Percentiles rank a stretch among this genome's conserved stretches.
Evolutionary conservation across 2,888 invertebrate genomes (phyloP).

Genomic region (Phytoseiulus persimilis): DNA sequence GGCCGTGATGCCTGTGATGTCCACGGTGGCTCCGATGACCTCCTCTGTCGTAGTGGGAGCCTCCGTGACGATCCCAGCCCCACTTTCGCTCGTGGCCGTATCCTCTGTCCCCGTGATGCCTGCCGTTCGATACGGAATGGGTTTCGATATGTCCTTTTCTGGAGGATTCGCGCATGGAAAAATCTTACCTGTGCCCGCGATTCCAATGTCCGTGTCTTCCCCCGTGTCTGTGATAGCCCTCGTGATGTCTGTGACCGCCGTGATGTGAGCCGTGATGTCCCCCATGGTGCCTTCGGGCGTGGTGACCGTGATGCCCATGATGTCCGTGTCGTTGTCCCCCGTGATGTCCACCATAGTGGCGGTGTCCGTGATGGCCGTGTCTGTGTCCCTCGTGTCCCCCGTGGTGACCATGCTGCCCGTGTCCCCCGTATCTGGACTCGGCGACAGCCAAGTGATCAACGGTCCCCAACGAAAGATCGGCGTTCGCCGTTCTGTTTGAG

Average conservation of each 20-base stretch:
- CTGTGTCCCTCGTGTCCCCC: not conserved
- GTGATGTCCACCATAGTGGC: not conserved
- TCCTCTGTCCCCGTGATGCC: slow-evolving; percentile 16
- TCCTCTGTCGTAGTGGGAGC: slow-evolving; percentile 21
- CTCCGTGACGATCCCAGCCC: slow-evolving; percentile 28
- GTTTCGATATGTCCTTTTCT: too few relatives aligned
- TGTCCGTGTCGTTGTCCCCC: not conserved
- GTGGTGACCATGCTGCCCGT: not conserved
- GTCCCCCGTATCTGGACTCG: not conserved
- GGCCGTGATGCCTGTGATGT: slow-evolving; percentile 18
- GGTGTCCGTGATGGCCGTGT: not conserved
- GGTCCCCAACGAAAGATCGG: not conserved
- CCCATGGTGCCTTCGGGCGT: slow-evolving; percentile 20
- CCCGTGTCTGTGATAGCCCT: slow-evolving; percentile 17
- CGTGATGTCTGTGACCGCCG: slow-evolving; percentile 28
- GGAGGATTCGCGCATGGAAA: not conserved
- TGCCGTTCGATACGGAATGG: not conserved
- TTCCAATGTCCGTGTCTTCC: slow-evolving; percentile 25
- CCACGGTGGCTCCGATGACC: not conserved
- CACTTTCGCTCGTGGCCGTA: slow-evolving; percentile 16
- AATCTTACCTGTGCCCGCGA: not conserved
- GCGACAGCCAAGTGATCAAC: not conserved
- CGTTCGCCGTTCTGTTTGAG: not conserved
- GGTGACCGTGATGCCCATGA: slow-evolving; percentile 10
- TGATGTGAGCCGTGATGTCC: slow-evolving; percentile 19